Evolutionary conservation across 2,888 invertebrate genomes (phyloP).

Genomic region (Pristionchus mayeri): DNA sequence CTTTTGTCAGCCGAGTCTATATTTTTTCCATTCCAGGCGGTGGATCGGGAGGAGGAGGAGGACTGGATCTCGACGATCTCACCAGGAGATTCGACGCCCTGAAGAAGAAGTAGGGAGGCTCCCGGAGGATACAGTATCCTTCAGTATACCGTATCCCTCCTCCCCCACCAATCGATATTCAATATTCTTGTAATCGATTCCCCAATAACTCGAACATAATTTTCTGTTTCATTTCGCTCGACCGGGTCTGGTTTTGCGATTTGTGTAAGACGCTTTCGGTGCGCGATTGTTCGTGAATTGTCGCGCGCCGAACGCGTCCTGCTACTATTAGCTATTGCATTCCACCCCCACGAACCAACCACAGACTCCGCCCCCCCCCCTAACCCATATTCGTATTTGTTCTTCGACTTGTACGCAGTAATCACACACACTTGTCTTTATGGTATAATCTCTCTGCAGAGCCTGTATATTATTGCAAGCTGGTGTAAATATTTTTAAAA

Average conservation of each 20-base stretch:
- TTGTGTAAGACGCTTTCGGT: background rate
- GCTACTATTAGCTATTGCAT: background rate
- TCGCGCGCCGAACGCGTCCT: background rate
- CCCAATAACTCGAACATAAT: background rate
- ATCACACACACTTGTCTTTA: background rate
- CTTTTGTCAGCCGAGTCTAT: too few species aligned
- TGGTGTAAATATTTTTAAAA: conserved; percentile 6
- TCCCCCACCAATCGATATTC: background rate
- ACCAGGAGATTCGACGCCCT: conserved; percentile 48
- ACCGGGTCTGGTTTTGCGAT: conserved; percentile 7
- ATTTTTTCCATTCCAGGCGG: too few species aligned
- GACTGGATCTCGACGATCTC: conserved; percentile 49
- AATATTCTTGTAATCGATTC: background rate
- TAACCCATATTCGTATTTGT: conserved; percentile 24
- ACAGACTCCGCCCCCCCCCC: background rate
- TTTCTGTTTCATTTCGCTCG: background rate
- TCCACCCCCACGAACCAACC: conserved; percentile 4
- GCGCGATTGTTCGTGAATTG: background rate
- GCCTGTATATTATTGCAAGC: conserved; percentile 21
- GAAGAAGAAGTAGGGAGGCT: conserved; percentile 44
- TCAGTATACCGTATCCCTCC: background rate
- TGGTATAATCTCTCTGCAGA: conserved; percentile 4
- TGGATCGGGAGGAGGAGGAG: conserved; percentile 46
- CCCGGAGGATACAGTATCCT: background rate
- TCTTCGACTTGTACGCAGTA: conserved; percentile 3